Evolutionary conservation across 1,140 invertebrate genomes (phyloP), one percentile per base, ranked within the genome.

Genomic region (Lineus longissimus): DNA sequence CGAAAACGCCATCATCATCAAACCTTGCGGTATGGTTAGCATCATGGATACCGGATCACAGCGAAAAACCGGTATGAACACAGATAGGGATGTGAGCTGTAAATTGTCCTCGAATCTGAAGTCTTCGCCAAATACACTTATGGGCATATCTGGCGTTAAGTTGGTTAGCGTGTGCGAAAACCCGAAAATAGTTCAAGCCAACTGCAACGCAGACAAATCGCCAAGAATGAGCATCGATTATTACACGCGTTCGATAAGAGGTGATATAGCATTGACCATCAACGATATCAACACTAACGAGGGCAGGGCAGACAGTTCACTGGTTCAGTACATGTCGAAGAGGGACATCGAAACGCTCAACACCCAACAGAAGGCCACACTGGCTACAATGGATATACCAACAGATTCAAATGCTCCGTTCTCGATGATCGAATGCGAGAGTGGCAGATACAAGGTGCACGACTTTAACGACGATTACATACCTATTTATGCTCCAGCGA

Each of bases 201-300:
- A 51, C 47, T 51, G 47, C 47, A 51, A 51, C 47, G 6, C n/a
- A 9, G 47, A 51, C 47, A 51, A 51, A n/a, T 7, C 47, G 25
- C 47, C 47, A 51, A 51, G 47, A 27, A 51, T 51, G 47, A 51
- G n/a, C 47, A n/a, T 51, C 47, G 47, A 51, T n/a, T 51, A 51
- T n/a, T 51, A 51, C 47, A 7, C 47, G 6, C 47, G 47, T 51
- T 51, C 47, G 6, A 51, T 51, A n/a, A 51, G 47, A n/a, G 47
- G 47, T n/a, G 47, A 51, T n/a, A 51, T 51, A 6, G 47, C 47
- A 9, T 7, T 51, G 47, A 51, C 47, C 19, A 51, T 51, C 4
- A 51, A 51, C 47, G 47, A 51, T n/a, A 51, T 51, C 47, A 51
- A 51, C 47, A 51, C 47, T n/a, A 23, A 51, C 6, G 47, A 51